Conservation (phyloP, 2,888 invertebrate species). For the Parascotia fuliginaria region DNA sequence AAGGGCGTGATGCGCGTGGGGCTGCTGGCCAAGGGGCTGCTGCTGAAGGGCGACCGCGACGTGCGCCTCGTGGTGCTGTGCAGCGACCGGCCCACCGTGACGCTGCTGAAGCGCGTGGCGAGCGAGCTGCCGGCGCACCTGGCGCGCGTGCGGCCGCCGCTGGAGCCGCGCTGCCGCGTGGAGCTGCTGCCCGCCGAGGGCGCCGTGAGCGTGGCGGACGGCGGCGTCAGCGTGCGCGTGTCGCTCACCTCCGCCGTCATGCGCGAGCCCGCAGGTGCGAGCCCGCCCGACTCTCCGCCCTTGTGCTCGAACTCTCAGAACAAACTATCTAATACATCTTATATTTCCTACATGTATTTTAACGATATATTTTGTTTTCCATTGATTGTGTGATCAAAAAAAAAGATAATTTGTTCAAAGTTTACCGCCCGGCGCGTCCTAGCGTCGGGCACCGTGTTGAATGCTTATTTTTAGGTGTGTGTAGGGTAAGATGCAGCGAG, state of each 20-base stretch:
- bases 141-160: constrained; percentile 67
- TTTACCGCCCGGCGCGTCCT: constrained; percentile 64
- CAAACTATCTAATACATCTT: constrained; percentile 78
- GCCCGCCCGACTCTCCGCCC: too few species aligned
- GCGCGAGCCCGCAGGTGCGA: constrained; percentile 90
- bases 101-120: constrained; percentile 94
- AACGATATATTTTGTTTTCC: constrained; percentile 38
- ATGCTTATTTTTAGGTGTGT: constrained; percentile 84
- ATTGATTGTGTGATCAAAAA: constrained; percentile 50
- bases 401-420: constrained; percentile 85
- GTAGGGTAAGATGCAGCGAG: constrained; percentile 74
- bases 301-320: constrained; percentile 75
- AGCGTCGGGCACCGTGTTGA: constrained; percentile 70
- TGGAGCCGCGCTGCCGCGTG: constrained; percentile 90
- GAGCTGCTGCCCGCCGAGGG: constrained; percentile 94
- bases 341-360: constrained; percentile 50
- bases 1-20: constrained; percentile 99
- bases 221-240: constrained; percentile 92
- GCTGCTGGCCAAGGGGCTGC: constrained; percentile 89
- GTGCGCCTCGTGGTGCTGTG: constrained; percentile 98
- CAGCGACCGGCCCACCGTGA: constrained; percentile 96
- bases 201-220: constrained; percentile 93
- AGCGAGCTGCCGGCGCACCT: constrained; percentile 93
- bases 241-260: constrained; percentile 97
- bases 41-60: constrained; percentile 94